Evolutionary conservation across 2,888 invertebrate species (phyloP).

Genomic region (Euzetes globulus): DNA sequence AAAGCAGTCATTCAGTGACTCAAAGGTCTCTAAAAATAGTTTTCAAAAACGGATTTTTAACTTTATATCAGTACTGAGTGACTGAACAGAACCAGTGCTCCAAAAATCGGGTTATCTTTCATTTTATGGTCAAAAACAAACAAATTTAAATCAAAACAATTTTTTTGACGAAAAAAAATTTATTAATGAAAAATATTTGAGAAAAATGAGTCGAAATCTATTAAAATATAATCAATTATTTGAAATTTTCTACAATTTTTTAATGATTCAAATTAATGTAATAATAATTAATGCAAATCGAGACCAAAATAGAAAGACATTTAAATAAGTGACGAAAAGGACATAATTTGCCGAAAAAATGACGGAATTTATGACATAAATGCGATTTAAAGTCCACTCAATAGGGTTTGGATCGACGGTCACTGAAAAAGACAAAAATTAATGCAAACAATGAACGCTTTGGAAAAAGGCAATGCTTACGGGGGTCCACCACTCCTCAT

Average conservation of each 20-base stretch:
- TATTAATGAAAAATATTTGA: too few relatives aligned
- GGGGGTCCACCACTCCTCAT: neutral
- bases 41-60: too few relatives aligned
- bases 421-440: slow-evolving; percentile 14
- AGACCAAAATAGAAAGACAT: too few relatives aligned
- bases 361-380: too few relatives aligned
- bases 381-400: neutral
- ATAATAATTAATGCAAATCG: too few relatives aligned
- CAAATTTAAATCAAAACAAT: neutral
- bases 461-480: neutral
- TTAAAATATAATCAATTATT: too few relatives aligned
- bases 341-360: too few relatives aligned
- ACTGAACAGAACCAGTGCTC: neutral
- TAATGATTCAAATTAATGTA: too few relatives aligned
- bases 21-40: neutral
- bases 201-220: too few relatives aligned
- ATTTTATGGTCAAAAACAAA: neutral
- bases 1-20: neutral
- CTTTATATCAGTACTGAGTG: neutral
- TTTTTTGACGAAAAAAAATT: neutral
- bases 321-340: too few relatives aligned
- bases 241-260: too few relatives aligned
- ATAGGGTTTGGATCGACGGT: slow-evolving; percentile 32
- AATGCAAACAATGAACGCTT: too few relatives aligned
- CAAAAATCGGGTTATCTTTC: neutral